phyloP scores from a whole-genome alignment of 2,797 vertebrate genomes.

The Xerus rutilus region DNA sequence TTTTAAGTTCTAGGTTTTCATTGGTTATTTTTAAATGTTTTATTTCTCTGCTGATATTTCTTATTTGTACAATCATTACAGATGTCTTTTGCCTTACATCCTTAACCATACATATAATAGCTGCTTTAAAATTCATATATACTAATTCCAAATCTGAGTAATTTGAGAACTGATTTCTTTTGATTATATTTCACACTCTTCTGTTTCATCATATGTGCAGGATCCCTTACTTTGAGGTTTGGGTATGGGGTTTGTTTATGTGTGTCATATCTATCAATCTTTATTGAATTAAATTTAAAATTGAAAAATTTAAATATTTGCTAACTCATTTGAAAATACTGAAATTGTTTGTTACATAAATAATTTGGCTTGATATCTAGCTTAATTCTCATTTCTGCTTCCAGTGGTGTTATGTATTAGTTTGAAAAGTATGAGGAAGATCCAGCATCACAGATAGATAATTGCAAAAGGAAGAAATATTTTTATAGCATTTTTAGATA shows the following conservation, averaged over 20 bases:
- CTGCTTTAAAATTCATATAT: conserved; percentile 30
- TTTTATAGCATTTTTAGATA: background rate
- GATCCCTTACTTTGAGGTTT: background rate
- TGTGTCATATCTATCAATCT: background rate
- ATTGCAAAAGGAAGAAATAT: background rate
- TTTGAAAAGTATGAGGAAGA: background rate
- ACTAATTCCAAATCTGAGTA: background rate
- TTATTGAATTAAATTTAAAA: conserved; percentile 32
- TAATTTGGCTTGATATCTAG: background rate
- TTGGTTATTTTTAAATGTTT: conserved; percentile 5
- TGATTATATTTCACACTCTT: conserved; percentile 6
- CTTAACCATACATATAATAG: background rate
- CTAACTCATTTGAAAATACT: background rate
- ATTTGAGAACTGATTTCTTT: background rate
- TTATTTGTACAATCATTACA: background rate
- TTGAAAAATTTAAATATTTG: background rate
- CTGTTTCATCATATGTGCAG: background rate
- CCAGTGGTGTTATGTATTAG: background rate
- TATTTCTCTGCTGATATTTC: conserved; percentile 1
- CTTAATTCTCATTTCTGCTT: background rate
- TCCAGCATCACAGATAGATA: background rate
- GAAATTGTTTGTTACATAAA: background rate
- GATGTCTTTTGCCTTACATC: background rate
- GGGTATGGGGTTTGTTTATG: background rate
- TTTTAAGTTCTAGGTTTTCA: conserved; percentile 13